Percentiles rank a stretch among this genome's conserved stretches.
phyloP scores from a whole-genome alignment of 1,140 invertebrate species.

The Atta texana region DNA sequence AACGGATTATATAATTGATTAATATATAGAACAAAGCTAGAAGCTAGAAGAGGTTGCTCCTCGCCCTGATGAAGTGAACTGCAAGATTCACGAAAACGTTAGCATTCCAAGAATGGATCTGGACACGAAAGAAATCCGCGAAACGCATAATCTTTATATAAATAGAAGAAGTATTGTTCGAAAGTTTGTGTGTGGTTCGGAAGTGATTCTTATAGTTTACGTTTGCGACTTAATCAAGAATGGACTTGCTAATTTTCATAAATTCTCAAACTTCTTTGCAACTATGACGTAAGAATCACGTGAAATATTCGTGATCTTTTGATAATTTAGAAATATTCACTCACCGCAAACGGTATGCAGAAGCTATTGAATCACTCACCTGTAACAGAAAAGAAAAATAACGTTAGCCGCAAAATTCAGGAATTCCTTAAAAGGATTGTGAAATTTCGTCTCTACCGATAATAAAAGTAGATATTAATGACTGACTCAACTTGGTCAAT shows the following conservation, averaged over 20 bases:
- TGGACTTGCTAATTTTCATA: not conserved
- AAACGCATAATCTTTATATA: too few species aligned
- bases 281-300: constrained; percentile 10
- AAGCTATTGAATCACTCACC: constrained; percentile 55
- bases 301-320: not conserved
- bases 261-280: not conserved
- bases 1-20: not conserved
- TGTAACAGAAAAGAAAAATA: constrained; percentile 66
- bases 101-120: too few species aligned
- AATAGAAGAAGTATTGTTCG: not conserved
- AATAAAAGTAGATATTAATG: constrained; percentile 23
- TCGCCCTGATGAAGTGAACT: too few species aligned
- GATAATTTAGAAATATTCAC: constrained; percentile 12
- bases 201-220: not conserved
- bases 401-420: constrained; percentile 14
- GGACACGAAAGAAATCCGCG: too few species aligned
- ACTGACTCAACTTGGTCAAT: constrained; percentile 17
- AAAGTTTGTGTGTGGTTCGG: not conserved
- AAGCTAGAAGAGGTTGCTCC: too few species aligned
- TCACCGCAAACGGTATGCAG: constrained; percentile 30
- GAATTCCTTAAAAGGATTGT: constrained; percentile 3
- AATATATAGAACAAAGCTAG: not conserved
- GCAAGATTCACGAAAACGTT: too few species aligned
- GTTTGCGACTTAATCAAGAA: not conserved
- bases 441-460: not conserved